phyloP scores from a whole-genome alignment of 2,113 vertebrate species.

The Leptosomus discolor region DNA sequence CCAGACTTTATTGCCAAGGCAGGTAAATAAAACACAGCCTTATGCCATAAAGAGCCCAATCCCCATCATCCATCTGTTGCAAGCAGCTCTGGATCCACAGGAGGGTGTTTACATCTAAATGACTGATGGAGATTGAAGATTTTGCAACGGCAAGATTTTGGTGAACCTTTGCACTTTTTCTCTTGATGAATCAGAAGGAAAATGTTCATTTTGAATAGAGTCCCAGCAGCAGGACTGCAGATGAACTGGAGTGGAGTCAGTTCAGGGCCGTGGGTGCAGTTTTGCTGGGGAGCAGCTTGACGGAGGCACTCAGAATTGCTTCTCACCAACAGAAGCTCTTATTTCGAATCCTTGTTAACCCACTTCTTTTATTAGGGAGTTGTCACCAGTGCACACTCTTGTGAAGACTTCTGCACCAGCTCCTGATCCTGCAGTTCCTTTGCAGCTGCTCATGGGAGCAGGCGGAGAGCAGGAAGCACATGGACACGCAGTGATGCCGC shows the following conservation, averaged over 20 bases:
- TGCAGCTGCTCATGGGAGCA: background rate
- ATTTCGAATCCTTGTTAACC: background rate
- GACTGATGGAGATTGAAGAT: background rate
- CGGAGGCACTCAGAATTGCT: background rate
- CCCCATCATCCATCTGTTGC: background rate
- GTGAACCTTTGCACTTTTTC: background rate
- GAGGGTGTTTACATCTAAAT: background rate
- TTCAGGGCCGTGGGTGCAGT: background rate
- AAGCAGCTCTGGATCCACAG: background rate
- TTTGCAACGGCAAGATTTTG: background rate
- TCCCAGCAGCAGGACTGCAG: background rate
- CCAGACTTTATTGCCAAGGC: background rate
- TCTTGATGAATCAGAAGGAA: background rate
- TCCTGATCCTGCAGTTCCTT: background rate
- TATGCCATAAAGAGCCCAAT: background rate
- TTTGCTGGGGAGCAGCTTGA: background rate
- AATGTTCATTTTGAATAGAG: background rate
- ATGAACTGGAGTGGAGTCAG: rapidly evolving
- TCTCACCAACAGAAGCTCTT: background rate
- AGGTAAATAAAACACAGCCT: background rate
- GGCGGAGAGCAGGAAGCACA: background rate
- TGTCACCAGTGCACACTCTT: rapidly evolving
- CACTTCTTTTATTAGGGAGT: background rate
- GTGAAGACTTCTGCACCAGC: background rate
- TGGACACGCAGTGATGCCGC: rapidly evolving